phyloP scores from a whole-genome alignment of 2,888 invertebrate genomes.

The Quadroppia sp. region DNA sequence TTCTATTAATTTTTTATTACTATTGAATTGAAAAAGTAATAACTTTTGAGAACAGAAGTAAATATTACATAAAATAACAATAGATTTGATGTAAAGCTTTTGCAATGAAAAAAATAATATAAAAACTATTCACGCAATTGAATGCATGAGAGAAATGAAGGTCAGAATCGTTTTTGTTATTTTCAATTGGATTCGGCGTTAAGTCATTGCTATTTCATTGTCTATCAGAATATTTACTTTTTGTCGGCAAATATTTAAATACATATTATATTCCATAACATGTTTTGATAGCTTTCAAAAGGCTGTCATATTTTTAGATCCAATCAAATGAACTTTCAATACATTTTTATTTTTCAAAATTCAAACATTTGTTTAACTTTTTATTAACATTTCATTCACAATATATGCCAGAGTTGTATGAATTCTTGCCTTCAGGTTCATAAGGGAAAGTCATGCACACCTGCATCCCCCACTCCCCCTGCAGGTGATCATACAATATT shows the following conservation, averaged over 20 bases:
- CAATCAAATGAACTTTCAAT: no score
- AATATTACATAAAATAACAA: neutral
- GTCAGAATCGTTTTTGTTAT: conserved; percentile 10
- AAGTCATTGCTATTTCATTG: neutral
- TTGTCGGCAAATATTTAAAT: no score
- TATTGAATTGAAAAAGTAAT: neutral
- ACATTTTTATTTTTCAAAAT: no score
- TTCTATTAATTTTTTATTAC: no score
- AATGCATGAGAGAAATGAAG: conserved; percentile 13
- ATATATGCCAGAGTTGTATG: no score
- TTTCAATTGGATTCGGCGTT: neutral
- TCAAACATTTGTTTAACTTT: no score
- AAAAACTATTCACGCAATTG: conserved; percentile 28
- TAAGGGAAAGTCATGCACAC: no score
- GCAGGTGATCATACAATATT: no score
- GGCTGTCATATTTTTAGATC: neutral
- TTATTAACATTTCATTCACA: no score
- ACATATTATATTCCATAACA: conserved; percentile 1
- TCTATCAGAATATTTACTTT: no score
- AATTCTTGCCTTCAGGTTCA: no score
- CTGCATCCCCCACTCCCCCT: no score
- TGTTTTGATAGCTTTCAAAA: neutral
- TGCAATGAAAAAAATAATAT: neutral
- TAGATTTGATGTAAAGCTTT: neutral
- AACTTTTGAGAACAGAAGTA: neutral